Base-by-base conservation (phyloP, 2,113 vertebrate species). In the Podarcis cretensis region DNA sequence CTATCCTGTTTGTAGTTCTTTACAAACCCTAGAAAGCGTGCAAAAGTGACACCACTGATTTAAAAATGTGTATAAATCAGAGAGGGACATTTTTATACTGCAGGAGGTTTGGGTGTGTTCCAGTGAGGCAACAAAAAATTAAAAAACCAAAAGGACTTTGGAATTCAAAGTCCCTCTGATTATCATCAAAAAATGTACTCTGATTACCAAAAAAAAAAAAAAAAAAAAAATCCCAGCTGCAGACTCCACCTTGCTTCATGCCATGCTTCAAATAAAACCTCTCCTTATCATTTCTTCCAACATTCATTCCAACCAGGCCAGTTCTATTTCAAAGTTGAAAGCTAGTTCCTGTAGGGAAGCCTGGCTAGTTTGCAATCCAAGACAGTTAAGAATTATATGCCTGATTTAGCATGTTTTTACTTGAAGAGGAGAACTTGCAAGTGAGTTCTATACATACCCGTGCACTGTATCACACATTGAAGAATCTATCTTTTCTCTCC, bases 261-360 rank as follows among this genome's bases (percentile, higher is more conserved):
- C 48, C 66, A 57, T 74, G 48, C n/a, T 54, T 18, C 71, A 81
- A 73, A 73, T 74, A 63, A 81, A 81, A 82, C 48, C 21, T 73
- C 35, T 88, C 10, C 76, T 81, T 88, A 88, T 65, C 18, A 25
- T 75, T 57, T n/a, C 54, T 65, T 59, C 54, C 27, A 40, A 4
- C 59, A 37, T 81, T 85, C 25, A 18, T 89, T 85, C 21, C 21
- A 80, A 63, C 79, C 71, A 83, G 68, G 12, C 25, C 3, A 57
- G 20, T 10, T 84, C 18, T 18, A 43, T 66, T 90, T 90, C 79
- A 86, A 80, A 82, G 83, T 87, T 91, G 81, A 93, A 48, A 92
- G 74, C 21, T n/a, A 86, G 10, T 87, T 86, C 23, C 23, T n/a
- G 18, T 16, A 3, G 79, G 57, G 3, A 3, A 1, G 1, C 1